phyloP scores from a whole-genome alignment of 2,888 invertebrate species.

The Troglohyphantes excavatus region DNA sequence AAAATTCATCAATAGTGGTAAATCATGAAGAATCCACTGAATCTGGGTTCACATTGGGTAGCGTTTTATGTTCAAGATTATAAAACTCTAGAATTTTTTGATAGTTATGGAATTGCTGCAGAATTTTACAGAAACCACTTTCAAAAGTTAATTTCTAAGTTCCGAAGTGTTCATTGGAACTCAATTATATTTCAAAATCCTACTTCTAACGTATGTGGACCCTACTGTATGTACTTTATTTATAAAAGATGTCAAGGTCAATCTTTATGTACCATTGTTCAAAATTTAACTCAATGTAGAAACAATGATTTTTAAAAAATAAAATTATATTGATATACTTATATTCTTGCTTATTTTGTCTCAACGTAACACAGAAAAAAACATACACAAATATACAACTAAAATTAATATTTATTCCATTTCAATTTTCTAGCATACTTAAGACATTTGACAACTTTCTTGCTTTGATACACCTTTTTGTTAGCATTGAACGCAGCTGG shows the following conservation, averaged over 20 bases:
- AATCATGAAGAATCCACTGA: conserved; percentile 24
- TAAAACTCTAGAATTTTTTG: conserved; percentile 40
- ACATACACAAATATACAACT: no score
- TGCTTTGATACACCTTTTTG: neutral
- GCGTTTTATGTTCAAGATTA: conserved; percentile 35
- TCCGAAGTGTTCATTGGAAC: neutral
- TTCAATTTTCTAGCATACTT: no score
- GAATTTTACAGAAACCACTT: conserved; percentile 6
- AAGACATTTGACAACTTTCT: no score
- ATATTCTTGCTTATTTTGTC: neutral
- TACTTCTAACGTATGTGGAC: conserved; percentile 53
- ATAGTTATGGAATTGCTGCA: conserved; percentile 55
- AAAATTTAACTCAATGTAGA: neutral
- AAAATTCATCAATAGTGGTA: neutral
- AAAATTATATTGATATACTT: neutral
- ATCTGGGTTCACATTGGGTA: conserved; percentile 65
- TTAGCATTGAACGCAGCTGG: neutral
- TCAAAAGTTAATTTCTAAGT: neutral
- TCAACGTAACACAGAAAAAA: no score
- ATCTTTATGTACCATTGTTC: conserved; percentile 21
- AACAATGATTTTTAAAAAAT: conserved; percentile 31
- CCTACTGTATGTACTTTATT: conserved; percentile 51
- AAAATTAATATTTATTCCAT: no score
- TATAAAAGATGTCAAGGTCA: conserved; percentile 26
- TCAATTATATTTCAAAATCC: neutral